phyloP scores from a whole-genome alignment of 2,888 invertebrate species.

The Exephanes ischioxanthus region DNA sequence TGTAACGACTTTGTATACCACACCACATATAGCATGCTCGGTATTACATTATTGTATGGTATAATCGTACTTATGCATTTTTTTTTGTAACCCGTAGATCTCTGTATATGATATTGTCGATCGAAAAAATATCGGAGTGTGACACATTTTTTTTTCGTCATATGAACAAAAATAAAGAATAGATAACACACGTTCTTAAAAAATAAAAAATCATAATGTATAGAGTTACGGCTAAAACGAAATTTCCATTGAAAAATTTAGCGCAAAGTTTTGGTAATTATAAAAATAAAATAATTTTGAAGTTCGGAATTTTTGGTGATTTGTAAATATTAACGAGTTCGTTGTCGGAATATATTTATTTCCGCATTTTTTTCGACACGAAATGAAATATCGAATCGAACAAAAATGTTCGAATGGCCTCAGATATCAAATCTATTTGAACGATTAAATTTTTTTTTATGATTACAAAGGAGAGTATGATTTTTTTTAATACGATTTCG shows the following conservation, averaged over 20 bases:
- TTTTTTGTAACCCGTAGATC: background rate
- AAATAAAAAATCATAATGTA: background rate
- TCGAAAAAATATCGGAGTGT: background rate
- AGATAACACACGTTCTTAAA: background rate
- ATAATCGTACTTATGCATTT: background rate
- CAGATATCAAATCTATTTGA: background rate
- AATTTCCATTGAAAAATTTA: background rate
- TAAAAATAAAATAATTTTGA: background rate
- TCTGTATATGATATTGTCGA: background rate
- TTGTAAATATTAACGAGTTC: background rate
- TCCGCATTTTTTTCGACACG: background rate
- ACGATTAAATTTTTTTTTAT: background rate
- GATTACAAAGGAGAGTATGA: background rate
- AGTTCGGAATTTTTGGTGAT: background rate
- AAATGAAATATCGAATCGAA: background rate
- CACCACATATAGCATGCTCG: background rate
- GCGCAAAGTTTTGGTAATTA: background rate
- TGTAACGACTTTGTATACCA: background rate
- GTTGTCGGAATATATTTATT: background rate
- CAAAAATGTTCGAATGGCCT: background rate
- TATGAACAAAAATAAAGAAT: slow-evolving; percentile 3
- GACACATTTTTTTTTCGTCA: background rate
- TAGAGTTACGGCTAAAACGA: background rate
- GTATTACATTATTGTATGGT: background rate
- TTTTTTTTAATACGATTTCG: background rate